A percentile compares a stretch with the other conserved stretches of the same genome.
Conservation (phyloP, 2,113 vertebrate genomes). For the Ia io region DNA sequence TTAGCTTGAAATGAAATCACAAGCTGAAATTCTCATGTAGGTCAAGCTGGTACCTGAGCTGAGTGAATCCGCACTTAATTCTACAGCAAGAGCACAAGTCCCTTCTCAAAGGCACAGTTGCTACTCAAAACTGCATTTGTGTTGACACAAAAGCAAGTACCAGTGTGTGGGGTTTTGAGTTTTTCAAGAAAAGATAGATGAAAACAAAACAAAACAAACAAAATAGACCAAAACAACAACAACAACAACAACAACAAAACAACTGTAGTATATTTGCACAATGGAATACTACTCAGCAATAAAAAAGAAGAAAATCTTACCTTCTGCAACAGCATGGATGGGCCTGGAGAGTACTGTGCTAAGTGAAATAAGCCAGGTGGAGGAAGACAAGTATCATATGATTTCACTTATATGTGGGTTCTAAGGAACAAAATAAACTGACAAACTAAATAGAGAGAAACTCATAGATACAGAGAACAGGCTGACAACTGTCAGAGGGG, state of each 20-base stretch:
- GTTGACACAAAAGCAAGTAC: not conserved
- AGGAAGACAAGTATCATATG: not conserved
- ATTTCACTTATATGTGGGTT: not conserved
- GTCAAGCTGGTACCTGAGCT: not conserved
- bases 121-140: not conserved
- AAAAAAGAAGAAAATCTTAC: not conserved
- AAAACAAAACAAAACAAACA: too few relatives aligned
- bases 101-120: not conserved
- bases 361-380: not conserved
- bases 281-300: not conserved
- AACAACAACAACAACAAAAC: too few relatives aligned
- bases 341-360: not conserved
- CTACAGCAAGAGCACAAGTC: not conserved
- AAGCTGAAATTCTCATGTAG: not conserved
- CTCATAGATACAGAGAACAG: not conserved
- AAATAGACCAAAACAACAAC: too few relatives aligned
- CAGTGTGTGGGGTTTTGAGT: not conserved
- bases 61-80: accelerated
- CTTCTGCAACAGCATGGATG: not conserved
- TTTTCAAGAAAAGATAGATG: not conserved
- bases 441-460: not conserved
- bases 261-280: not conserved
- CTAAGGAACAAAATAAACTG: not conserved
- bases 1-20: not conserved
- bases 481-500: not conserved